These are phyloP conservation scores for Oryzias melastigma DNA, from an alignment of 2,113 vertebrate genomes.

Conservation along the genomic window DNA sequence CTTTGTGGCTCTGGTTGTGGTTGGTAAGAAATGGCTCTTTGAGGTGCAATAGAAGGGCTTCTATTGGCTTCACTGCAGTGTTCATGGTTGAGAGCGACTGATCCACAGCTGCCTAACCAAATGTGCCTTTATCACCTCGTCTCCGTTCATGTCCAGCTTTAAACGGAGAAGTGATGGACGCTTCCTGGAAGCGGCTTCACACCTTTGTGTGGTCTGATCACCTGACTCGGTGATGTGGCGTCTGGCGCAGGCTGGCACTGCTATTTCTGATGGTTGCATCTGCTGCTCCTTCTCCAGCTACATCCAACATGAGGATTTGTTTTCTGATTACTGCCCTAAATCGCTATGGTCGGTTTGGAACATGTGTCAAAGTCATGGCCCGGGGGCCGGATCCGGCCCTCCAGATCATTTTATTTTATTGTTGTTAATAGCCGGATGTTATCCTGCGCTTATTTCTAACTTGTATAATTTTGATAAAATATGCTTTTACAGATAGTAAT, in stretches of 20 bases:
- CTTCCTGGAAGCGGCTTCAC: constrained; percentile 78
- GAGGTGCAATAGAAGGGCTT: no score
- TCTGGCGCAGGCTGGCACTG: constrained; percentile 66
- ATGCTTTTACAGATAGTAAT: no score
- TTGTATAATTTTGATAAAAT: no score
- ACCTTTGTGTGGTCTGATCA: constrained; percentile 61
- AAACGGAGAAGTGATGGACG: constrained; percentile 56
- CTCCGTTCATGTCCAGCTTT: constrained; percentile 43
- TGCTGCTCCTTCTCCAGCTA: constrained; percentile 60
- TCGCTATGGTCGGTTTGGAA: not conserved
- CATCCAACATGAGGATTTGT: constrained; percentile 43
- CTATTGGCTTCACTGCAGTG: not conserved
- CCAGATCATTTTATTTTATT: no score
- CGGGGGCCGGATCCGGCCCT: no score
- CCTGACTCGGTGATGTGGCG: constrained; percentile 59
- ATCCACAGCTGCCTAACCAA: constrained; percentile 9
- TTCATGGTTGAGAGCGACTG: not conserved
- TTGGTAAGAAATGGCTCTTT: no score
- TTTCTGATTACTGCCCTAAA: constrained; percentile 15
- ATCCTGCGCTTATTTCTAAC: no score
- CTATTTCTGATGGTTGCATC: constrained; percentile 73
- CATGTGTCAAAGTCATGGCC: no score
- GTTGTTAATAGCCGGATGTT: no score
- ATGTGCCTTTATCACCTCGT: constrained; percentile 37
- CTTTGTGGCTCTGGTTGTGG: no score